Base-by-base conservation (phyloP, 2,888 invertebrate species). In the Aphrophora alni region DNA sequence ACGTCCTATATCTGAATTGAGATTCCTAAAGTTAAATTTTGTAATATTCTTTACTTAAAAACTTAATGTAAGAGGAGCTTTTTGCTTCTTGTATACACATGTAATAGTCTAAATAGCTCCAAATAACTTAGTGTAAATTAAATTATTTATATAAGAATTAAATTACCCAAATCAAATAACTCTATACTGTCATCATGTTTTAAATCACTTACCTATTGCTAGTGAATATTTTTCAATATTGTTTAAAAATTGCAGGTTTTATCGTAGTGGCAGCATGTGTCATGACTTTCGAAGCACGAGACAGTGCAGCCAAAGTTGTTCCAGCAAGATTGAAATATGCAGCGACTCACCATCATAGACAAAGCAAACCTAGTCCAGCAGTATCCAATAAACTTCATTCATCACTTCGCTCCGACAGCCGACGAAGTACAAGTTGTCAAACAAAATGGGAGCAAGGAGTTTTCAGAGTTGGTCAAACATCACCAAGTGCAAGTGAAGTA, bases 231-330 rank as follows among this genome's bases (percentile, higher is more conserved):
- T 33, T 33, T 8, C 3, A 74, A 24, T 10, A 12, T 44, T 76
- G 28, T 26, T 75, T 38, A 82, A 75, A n/a, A n/a, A n/a, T 83
- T 86, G 1, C 87, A 95, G 95, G 97, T 59, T 98, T 98, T 88
- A 96, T 98, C 85, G 96, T 98, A 68, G 98, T 98, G 26, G 97
- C 98, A 38, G 97, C 98, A 0, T 98, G 98, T 87, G 98, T 99
- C 77, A 97, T 98, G 95, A 98, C 98, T n/a, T 97, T 98, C 87
- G 98, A 98, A 87, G 97, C 97, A 0, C 92, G 98, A 2, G 98
- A 98, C 89, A 96, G 96, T 82, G 96, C 98, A 0, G 96, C 97
- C 0, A 95, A 95, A 88, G 96, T 98, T 77, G 95, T 96, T 21
- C 97, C 97, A 0, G 95, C 96, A 38, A 91, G 93, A 26, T 81